Percentiles rank a stretch among this genome's conserved stretches.
These are phyloP conservation scores for Diorhabda elongata DNA, from an alignment of 1,140 invertebrate species.

Conservation along the genomic window DNA sequence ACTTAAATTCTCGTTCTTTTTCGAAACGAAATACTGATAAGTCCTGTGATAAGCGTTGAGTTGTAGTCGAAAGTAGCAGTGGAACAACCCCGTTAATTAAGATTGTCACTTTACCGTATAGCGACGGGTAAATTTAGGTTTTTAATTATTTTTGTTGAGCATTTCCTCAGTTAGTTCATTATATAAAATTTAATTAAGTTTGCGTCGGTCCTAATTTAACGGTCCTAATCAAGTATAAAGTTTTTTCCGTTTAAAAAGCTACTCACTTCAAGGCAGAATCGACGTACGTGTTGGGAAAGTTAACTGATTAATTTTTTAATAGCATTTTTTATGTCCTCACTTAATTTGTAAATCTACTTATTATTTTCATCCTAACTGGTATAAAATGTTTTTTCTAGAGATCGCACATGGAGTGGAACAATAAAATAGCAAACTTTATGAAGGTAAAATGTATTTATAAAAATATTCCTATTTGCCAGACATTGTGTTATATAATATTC, in stretches of 20 bases:
- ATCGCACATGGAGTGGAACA: neutral
- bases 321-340: constrained; percentile 31
- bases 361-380: neutral
- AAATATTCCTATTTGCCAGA: too few relatives aligned
- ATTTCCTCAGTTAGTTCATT: constrained; percentile 50
- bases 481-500: too few relatives aligned
- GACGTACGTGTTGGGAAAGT: constrained; percentile 34
- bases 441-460: too few relatives aligned
- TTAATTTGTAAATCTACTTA: constrained; percentile 13
- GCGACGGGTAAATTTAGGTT: constrained; percentile 47
- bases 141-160: constrained; percentile 51
- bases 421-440: too few relatives aligned
- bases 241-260: constrained; percentile 35
- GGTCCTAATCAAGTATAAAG: constrained; percentile 51
- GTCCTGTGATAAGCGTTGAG: constrained; percentile 39
- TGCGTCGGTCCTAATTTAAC: constrained; percentile 49
- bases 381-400: neutral
- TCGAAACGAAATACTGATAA: constrained; percentile 38
- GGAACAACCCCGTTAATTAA: constrained; percentile 48
- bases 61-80: constrained; percentile 43
- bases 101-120: constrained; percentile 48
- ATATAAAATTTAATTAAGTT: constrained; percentile 51
- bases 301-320: constrained; percentile 37
- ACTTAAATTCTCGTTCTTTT: constrained; percentile 14
- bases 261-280: constrained; percentile 30